Evolutionary conservation across 2,888 invertebrate species (phyloP).

Genomic region (Caenorhabditis japonica): DNA sequence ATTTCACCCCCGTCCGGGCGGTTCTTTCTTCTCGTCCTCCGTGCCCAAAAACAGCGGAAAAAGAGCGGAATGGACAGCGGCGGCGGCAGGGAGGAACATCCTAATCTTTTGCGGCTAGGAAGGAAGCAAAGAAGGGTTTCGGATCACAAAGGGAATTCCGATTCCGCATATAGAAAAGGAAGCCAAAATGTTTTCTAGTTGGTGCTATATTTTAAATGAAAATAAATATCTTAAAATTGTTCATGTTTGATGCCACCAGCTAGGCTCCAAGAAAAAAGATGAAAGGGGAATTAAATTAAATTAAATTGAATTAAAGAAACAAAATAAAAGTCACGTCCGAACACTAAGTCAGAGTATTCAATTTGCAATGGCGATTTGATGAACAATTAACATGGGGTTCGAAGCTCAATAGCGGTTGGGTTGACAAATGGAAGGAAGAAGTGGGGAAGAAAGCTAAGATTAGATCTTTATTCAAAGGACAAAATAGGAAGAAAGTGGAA

Average conservation of each 20-base stretch:
- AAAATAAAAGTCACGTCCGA: no score
- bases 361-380: constrained; percentile 43
- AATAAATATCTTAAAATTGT: no score
- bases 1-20: constrained; percentile 21
- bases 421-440: not conserved
- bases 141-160: no score
- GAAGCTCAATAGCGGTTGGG: constrained; percentile 36
- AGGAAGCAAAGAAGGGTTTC: no score
- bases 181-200: no score
- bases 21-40: constrained; percentile 18
- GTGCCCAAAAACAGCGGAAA: constrained; percentile 17
- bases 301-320: no score
- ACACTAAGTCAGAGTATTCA: no score
- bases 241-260: no score
- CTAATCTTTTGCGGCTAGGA: constrained; percentile 9
- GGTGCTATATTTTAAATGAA: no score
- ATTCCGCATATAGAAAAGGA: no score
- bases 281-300: no score
- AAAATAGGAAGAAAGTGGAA: not conserved
- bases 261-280: no score
- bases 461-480: constrained; percentile 17
- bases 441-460: constrained; percentile 20
- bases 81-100: constrained; percentile 8
- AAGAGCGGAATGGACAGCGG: constrained; percentile 20
- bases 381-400: constrained; percentile 45